Percentiles rank a stretch among this genome's conserved stretches.
Evolutionary conservation across 2,797 vertebrate genomes (phyloP).

Genomic region (Knipowitschia caucasica): DNA sequence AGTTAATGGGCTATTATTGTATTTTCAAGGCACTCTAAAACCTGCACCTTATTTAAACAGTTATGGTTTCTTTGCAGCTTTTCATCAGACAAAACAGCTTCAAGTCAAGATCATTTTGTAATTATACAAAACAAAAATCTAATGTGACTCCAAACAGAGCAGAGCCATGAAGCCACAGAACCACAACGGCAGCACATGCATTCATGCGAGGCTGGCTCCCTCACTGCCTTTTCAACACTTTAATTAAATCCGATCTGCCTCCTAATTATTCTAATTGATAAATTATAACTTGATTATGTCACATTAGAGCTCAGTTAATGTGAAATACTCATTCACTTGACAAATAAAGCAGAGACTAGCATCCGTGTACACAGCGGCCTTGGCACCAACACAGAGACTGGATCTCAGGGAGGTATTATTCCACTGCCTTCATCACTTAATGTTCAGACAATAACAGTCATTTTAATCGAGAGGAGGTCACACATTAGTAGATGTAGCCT

Average conservation of each 20-base stretch:
- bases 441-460: conserved; percentile 85
- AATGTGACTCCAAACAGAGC: conserved; percentile 17
- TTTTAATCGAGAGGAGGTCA: conserved; percentile 78
- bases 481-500: too few relatives aligned
- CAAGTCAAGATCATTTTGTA: neutral
- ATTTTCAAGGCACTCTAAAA: too few relatives aligned
- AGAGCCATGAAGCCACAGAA: conserved; percentile 51
- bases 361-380: conserved; percentile 49
- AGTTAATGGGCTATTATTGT: too few relatives aligned
- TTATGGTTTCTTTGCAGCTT: neutral
- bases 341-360: conserved; percentile 49
- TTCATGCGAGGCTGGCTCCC: conserved; percentile 59
- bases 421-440: conserved; percentile 84
- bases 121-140: neutral
- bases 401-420: conserved; percentile 75
- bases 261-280: conserved; percentile 80
- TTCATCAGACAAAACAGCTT: neutral
- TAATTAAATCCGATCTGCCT: conserved; percentile 79
- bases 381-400: conserved; percentile 52
- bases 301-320: conserved; percentile 70
- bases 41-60: too few relatives aligned
- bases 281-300: conserved; percentile 80
- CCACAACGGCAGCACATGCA: conserved; percentile 28
- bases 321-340: conserved; percentile 66
- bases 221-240: conserved; percentile 65